Base-by-base conservation (phyloP, 2,113 vertebrate species). In the Pogonocichla stellata region DNA sequence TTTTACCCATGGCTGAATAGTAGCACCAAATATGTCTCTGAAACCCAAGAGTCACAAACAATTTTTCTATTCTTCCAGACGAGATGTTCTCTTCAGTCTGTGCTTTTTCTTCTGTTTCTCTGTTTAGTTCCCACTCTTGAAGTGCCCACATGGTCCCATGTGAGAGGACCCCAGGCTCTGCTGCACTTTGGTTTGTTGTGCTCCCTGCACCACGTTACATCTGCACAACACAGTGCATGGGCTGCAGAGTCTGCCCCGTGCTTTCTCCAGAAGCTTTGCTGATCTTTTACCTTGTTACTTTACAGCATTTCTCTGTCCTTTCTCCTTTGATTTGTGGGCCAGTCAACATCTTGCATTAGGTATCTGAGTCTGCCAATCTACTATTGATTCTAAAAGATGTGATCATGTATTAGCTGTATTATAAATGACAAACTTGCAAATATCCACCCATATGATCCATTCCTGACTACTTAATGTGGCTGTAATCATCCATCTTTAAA, bases 381-480 rank as follows among this genome's bases (percentile, higher is more conserved):
- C 62, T 77, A 82, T 73, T 95, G 94, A 96, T 95, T 95, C 61
- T 56, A 61, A 85, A 93, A 75, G 73, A 89, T 14, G 56, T 58
- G 70, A 58, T 80, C 50, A 47, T 80, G 62, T 66, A 92, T 95
- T 95, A 80, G 71, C 58, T 75, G 42, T 64, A 85, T 58, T 70
- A 82, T 60, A 81, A 82, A 87, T 43, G 8, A 92, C 5, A 9
- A 80, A 89, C 91, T 75, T 88, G 62, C 81, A 95, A 80, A 90
- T 81, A 91, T n/a, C 33, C n/a, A 80, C 50, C 42, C 42, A 22
- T 58, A 57, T 47, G 85, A 89, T 77, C 57, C 43, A 62, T 38
- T 85, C 26, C 78, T 80, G 81, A 73, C 81, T 80, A 69, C 84
- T 84, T 82, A 87, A 64, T 29, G 14, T 28, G 65, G 78, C 43